Conservation (phyloP, 2,797 vertebrate genomes). For the Gallinago solitaria region DNA sequence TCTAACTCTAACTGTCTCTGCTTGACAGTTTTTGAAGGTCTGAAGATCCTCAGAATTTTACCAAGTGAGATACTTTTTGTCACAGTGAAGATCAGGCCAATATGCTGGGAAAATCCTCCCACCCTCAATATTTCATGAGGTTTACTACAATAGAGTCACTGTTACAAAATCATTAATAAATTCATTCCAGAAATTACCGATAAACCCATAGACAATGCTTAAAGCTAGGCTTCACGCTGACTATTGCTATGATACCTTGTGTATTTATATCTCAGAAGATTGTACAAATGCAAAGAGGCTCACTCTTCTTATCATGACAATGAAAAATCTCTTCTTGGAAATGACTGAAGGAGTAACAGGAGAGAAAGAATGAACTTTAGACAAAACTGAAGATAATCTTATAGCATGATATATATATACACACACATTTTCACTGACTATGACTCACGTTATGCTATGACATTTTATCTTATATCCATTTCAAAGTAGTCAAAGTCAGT, state of each 20-base stretch:
- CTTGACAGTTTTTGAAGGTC: neutral
- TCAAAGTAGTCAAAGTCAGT: neutral
- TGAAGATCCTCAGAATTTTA: neutral
- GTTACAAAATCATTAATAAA: neutral
- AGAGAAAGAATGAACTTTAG: neutral
- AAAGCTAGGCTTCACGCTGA: neutral
- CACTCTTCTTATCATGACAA: neutral
- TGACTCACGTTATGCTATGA: neutral
- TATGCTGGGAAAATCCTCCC: too few relatives aligned
- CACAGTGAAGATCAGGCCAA: neutral
- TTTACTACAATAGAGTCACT: neutral
- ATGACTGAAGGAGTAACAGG: neutral
- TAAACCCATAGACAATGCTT: neutral
- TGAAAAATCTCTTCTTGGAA: neutral
- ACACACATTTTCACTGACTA: neutral
- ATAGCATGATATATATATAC: neutral
- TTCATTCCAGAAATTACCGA: neutral
- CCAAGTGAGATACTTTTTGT: neutral
- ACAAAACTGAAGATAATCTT: neutral
- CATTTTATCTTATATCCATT: neutral
- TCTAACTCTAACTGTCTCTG: too few relatives aligned
- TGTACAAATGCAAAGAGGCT: neutral
- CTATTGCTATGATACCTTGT: neutral
- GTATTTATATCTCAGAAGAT: neutral
- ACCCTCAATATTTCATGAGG: neutral